These are phyloP conservation scores for Mimachlamys varia DNA, from an alignment of 2,888 invertebrate species.

Conservation along the genomic window DNA sequence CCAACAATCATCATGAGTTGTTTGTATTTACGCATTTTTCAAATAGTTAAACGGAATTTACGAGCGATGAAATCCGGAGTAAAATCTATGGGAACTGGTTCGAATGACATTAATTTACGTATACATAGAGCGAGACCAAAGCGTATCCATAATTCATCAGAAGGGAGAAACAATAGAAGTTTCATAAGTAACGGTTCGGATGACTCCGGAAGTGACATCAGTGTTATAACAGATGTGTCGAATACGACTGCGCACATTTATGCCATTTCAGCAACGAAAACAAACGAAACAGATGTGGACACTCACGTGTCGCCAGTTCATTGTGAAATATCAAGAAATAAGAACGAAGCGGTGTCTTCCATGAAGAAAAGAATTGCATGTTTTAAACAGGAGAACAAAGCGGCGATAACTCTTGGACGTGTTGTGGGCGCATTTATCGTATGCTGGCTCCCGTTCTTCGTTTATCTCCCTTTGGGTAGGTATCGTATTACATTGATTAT, in stretches of 20 bases:
- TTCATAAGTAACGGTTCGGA: not conserved
- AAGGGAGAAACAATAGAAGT: not conserved
- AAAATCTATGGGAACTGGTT: not conserved
- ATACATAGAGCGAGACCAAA: not conserved
- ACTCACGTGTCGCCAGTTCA: not conserved
- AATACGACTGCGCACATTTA: not conserved
- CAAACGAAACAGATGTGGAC: not conserved
- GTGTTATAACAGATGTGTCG: not conserved
- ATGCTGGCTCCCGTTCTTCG: not conserved
- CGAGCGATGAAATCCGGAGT: not conserved
- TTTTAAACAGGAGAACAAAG: constrained; percentile 31
- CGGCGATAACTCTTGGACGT: not conserved
- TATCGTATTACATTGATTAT: not conserved
- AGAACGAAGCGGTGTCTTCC: constrained; percentile 1
- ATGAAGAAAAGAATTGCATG: constrained; percentile 19
- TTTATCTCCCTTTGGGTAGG: constrained; percentile 14
- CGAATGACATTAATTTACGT: constrained; percentile 3
- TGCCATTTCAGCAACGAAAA: constrained; percentile 6
- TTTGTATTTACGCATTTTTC: constrained; percentile 19
- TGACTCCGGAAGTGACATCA: not conserved
- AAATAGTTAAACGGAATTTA: constrained; percentile 18
- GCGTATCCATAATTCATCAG: not conserved
- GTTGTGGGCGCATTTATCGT: not conserved
- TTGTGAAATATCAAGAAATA: not conserved
- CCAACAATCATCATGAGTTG: not conserved